Percentiles rank a stretch among this genome's conserved stretches.
phyloP scores from a whole-genome alignment of 2,888 invertebrate genomes.

The Lamproptera curius region DNA sequence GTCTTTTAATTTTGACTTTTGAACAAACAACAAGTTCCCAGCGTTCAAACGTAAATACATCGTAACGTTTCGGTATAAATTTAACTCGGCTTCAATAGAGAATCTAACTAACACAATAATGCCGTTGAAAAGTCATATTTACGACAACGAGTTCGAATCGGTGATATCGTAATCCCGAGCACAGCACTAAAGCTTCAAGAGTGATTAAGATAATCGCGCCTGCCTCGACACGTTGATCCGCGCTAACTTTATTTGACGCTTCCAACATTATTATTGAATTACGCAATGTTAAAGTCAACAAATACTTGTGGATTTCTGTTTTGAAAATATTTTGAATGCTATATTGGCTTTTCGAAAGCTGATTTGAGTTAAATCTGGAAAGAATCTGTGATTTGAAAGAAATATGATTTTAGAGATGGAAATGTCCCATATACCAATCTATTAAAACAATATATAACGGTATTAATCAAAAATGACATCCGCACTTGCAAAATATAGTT shows the following conservation, averaged over 20 bases:
- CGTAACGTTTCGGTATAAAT: too few relatives aligned
- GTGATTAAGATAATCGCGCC: slow-evolving; percentile 8
- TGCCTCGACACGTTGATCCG: slow-evolving; percentile 12
- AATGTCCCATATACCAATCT: not conserved
- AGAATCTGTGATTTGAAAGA: not conserved
- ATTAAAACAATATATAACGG: not conserved
- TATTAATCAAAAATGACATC: too few relatives aligned
- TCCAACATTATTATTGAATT: slow-evolving; percentile 7
- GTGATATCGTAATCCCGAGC: slow-evolving; percentile 9
- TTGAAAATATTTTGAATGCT: not conserved
- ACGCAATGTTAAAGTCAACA: not conserved
- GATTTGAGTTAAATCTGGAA: not conserved
- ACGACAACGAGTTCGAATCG: slow-evolving; percentile 10
- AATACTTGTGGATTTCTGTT: not conserved
- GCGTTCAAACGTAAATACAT: too few relatives aligned
- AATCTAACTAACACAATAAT: not conserved
- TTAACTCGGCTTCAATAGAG: too few relatives aligned
- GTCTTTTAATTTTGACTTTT: too few relatives aligned
- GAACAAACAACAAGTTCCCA: too few relatives aligned
- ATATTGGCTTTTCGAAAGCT: not conserved
- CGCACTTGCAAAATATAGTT: too few relatives aligned
- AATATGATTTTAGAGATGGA: not conserved
- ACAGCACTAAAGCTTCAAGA: slow-evolving; percentile 5
- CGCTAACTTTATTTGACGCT: not conserved
- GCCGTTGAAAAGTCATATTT: slow-evolving; percentile 6